Conservation (phyloP, 1,140 invertebrate species). For the Stegodyphus dumicola region DNA sequence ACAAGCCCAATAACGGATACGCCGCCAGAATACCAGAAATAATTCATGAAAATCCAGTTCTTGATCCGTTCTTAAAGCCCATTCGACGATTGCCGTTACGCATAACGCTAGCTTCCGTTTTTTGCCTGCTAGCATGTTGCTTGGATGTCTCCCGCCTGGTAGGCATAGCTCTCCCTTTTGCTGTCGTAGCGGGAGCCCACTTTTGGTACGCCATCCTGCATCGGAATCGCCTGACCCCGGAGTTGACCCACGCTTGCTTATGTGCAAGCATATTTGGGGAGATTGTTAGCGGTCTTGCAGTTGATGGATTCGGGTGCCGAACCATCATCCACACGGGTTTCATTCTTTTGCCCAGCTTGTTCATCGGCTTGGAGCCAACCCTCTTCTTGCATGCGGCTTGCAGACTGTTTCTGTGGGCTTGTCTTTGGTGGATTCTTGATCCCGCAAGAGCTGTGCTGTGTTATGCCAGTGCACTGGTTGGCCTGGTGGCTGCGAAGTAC, state of each 20-base stretch:
- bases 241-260: conserved; percentile 9
- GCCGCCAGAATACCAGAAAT: conserved; percentile 1
- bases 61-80: neutral
- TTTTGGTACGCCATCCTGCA: conserved; percentile 25
- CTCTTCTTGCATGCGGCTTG: conserved; percentile 7
- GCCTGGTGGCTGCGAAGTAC: conserved; percentile 30
- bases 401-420: conserved; percentile 26
- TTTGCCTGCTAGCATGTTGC: neutral
- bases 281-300: neutral
- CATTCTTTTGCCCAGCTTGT: neutral
- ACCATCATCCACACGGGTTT: conserved; percentile 7
- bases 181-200: conserved; percentile 29
- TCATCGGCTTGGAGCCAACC: conserved; percentile 18
- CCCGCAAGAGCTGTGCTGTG: neutral
- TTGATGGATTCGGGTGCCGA: neutral
- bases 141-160: neutral
- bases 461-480: conserved; percentile 1
- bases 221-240: neutral
- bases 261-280: conserved; percentile 40
- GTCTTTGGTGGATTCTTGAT: conserved; percentile 30
- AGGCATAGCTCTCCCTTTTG: conserved; percentile 10
- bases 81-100: neutral
- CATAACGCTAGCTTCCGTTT: neutral
- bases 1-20: conserved; percentile 39
- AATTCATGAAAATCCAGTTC: neutral